Evolutionary conservation across 2,888 invertebrate genomes (phyloP).

Genomic region (Trichacis sp.): DNA sequence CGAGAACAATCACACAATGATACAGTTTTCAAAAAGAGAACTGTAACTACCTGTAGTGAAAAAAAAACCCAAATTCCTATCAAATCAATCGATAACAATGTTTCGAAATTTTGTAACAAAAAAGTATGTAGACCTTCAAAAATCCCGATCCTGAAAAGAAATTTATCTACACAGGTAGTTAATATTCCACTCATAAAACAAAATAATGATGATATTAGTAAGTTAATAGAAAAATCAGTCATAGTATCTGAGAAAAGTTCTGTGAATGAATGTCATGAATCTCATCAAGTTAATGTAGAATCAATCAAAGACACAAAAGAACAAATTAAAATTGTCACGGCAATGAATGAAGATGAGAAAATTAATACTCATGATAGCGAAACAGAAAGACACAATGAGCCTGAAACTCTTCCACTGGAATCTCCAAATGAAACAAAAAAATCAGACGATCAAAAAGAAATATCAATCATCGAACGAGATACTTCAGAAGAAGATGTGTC

Average conservation of each 20-base stretch:
- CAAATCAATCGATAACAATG: conserved; percentile 7
- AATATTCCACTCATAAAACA: conserved; percentile 41
- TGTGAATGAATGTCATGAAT: background rate
- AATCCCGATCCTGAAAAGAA: conserved; percentile 53
- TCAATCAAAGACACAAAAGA: too few relatives aligned
- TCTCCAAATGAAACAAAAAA: background rate
- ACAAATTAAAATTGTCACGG: background rate
- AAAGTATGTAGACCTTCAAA: conserved; percentile 47
- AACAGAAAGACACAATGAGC: background rate
- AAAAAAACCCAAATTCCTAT: conserved; percentile 8
- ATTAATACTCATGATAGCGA: background rate
- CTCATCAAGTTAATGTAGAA: too few relatives aligned
- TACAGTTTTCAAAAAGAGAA: too few relatives aligned
- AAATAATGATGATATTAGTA: conserved; percentile 32
- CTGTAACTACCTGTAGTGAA: conserved; percentile 1
- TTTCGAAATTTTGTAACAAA: conserved; percentile 18
- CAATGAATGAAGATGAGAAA: background rate
- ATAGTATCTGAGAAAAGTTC: conserved; percentile 8
- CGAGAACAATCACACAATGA: too few relatives aligned
- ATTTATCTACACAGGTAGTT: conserved; percentile 44
- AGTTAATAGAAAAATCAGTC: conserved; percentile 14
- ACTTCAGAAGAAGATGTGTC: conserved; percentile 17
- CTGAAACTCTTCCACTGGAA: background rate
- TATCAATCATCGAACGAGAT: conserved; percentile 6
- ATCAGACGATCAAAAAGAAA: conserved; percentile 5